phyloP scores from a whole-genome alignment of 2,113 vertebrate genomes.

The Deroptyus accipitrinus region DNA sequence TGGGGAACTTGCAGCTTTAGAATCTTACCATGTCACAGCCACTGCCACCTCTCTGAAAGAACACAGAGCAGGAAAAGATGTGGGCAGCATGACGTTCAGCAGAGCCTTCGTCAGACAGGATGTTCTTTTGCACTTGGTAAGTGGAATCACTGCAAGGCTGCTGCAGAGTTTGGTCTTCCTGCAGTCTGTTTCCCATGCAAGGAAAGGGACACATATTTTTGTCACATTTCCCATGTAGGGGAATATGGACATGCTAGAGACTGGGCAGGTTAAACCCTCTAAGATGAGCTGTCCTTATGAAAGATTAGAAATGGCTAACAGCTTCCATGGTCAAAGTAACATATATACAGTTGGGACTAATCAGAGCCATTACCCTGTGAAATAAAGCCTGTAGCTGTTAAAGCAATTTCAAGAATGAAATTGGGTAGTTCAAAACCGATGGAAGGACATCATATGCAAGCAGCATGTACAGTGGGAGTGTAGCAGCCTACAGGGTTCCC shows the following conservation, averaged over 20 bases:
- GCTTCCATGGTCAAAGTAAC: neutral
- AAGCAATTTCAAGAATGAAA: neutral
- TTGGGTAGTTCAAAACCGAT: neutral
- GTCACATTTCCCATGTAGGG: neutral
- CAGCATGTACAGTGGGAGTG: accelerated
- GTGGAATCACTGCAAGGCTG: neutral
- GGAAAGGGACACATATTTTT: neutral
- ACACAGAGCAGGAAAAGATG: neutral
- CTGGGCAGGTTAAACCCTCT: neutral
- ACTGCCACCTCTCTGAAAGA: neutral
- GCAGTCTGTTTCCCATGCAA: neutral
- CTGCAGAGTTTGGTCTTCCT: neutral
- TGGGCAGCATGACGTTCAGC: neutral
- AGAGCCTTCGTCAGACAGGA: neutral
- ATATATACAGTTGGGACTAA: neutral
- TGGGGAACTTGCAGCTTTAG: neutral
- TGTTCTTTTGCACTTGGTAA: neutral
- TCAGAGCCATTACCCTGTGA: neutral
- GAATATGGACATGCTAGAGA: neutral
- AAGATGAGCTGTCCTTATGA: neutral
- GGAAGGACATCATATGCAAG: neutral
- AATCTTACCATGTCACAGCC: neutral
- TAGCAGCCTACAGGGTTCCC: neutral
- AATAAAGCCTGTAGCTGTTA: neutral
- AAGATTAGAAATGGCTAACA: neutral